Percentiles rank a stretch among this genome's conserved stretches.
phyloP scores from a whole-genome alignment of 2,797 vertebrate species.

The Chelidonichthys spinosus region DNA sequence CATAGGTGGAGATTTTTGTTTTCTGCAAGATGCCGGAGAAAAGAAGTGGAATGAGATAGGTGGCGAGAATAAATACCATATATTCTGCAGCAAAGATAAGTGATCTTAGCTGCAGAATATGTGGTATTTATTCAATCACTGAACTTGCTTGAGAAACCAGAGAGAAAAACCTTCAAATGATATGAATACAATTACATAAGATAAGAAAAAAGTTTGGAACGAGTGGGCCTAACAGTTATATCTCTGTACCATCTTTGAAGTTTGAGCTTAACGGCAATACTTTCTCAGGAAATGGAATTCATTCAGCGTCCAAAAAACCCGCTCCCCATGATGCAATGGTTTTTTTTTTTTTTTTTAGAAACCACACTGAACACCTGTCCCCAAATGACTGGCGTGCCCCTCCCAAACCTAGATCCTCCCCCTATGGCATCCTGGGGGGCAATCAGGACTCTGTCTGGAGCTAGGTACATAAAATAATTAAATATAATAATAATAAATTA shows the following conservation, averaged over 20 bases:
- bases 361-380: neutral
- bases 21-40: constrained; percentile 84
- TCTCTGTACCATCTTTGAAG: neutral
- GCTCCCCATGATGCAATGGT: neutral
- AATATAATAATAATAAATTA: neutral
- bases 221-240: no score
- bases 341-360: no score
- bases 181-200: no score
- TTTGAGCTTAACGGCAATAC: neutral
- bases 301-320: neutral
- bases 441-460: neutral
- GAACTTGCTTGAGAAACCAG: neutral
- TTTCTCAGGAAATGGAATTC: neutral
- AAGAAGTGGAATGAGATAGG: neutral
- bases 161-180: neutral
- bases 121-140: no score
- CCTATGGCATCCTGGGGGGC: neutral
- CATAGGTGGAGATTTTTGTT: constrained; percentile 97
- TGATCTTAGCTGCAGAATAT: neutral
- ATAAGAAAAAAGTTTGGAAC: no score
- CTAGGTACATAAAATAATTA: neutral
- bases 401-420: neutral
- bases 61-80: neutral
- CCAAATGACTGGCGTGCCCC: neutral
- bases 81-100: neutral